A percentile compares a stretch with the other conserved stretches of the same genome.
phyloP scores from a whole-genome alignment of 2,888 invertebrate species.

The Napeogenes inachia region DNA sequence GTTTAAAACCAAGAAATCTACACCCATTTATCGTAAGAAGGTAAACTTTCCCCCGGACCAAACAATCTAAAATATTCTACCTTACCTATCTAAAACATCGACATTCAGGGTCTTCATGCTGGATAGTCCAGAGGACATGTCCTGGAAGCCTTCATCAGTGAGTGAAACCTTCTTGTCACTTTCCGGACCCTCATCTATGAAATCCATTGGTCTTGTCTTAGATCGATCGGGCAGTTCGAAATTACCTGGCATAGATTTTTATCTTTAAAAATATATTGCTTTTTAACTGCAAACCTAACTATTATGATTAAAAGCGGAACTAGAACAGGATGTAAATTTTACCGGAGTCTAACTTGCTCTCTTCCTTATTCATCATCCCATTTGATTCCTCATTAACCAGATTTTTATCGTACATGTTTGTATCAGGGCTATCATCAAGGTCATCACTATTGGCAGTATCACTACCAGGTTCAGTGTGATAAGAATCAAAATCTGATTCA shows the following conservation, averaged over 20 bases:
- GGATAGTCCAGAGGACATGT: constrained; percentile 58
- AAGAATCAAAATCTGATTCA: constrained; percentile 72
- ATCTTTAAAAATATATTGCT: no score
- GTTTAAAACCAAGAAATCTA: no score
- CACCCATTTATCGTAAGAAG: no score
- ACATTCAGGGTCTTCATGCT: constrained; percentile 53
- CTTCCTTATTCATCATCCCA: constrained; percentile 40
- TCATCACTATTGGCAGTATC: constrained; percentile 19
- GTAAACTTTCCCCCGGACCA: no score
- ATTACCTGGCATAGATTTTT: constrained; percentile 42
- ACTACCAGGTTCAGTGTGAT: constrained; percentile 45
- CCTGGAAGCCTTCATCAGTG: constrained; percentile 67
- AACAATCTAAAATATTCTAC: background rate
- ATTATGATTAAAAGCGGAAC: no score
- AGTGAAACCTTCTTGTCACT: constrained; percentile 49
- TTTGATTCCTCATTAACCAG: no score
- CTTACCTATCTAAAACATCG: constrained; percentile 54
- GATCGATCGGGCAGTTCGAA: constrained; percentile 61
- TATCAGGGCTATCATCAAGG: constrained; percentile 20
- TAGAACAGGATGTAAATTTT: constrained; percentile 13
- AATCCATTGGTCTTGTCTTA: constrained; percentile 52
- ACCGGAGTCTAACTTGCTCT: constrained; percentile 70
- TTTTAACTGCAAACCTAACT: no score
- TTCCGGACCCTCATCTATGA: constrained; percentile 39
- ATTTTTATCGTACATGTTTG: constrained; percentile 20